These are phyloP conservation scores for Phymorhynchus buccinoides DNA, from an alignment of 1,140 invertebrate genomes.

Conservation along the genomic window DNA sequence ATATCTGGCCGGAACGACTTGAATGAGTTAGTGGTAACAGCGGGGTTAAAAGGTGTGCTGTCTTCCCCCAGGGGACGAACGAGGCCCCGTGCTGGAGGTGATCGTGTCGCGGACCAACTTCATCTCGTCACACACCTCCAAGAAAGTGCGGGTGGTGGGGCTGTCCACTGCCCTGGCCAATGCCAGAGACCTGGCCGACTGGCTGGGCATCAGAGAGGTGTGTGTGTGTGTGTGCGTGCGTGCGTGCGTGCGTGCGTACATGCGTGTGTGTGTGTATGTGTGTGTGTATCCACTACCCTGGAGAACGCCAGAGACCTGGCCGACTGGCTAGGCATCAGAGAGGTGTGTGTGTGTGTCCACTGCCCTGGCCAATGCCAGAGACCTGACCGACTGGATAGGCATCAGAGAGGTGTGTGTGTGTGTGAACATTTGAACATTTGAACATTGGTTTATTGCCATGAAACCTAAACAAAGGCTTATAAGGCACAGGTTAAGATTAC, in stretches of 20 bases:
- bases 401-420: conserved; percentile 79
- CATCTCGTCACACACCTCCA: conserved; percentile 88
- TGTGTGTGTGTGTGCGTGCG: not conserved
- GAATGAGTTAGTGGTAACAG: too few relatives aligned
- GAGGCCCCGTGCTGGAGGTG: conserved; percentile 81
- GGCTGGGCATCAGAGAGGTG: conserved; percentile 88
- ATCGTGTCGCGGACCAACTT: conserved; percentile 88
- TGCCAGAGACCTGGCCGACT: conserved; percentile 95
- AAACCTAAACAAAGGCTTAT: too few relatives aligned
- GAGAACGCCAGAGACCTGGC: conserved; percentile 97
- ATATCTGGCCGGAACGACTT: too few relatives aligned
- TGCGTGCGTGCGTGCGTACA: too few relatives aligned
- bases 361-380: conserved; percentile 96
- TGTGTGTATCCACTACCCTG: conserved; percentile 94
- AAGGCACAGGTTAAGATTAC: too few relatives aligned
- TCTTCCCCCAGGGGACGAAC: conserved; percentile 76
- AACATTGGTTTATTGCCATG: too few relatives aligned
- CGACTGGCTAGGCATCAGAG: conserved; percentile 92
- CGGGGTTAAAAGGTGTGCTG: too few relatives aligned
- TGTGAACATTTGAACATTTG: too few relatives aligned
- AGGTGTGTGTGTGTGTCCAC: conserved; percentile 93
- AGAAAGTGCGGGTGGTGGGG: conserved; percentile 88
- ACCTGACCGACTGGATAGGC: conserved; percentile 96
- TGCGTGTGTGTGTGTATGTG: too few relatives aligned
- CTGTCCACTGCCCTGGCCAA: conserved; percentile 98